Evolutionary conservation across 2,888 invertebrate species (phyloP), one percentile per base, ranked within the genome.

Genomic region (Meliscaeva auricollis): DNA sequence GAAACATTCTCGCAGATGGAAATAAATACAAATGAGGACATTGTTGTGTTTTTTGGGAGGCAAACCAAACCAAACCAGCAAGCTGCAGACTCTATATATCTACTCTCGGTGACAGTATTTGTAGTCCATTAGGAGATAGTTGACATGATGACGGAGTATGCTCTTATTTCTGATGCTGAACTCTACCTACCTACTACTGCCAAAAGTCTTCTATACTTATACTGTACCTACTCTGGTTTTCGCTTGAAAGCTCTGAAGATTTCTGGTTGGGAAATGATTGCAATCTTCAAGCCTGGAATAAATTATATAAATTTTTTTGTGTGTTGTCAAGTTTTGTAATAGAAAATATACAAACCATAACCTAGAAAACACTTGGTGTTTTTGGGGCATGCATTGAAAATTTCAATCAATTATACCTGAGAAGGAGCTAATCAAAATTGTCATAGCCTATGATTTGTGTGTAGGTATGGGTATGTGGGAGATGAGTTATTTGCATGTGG

Each of bases 11-110:
- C 58, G 44, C 35, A 74, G 74, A 79, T 79, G 74, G 79, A 84
- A 84, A 84, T 84, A 84, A 84, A 84, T 75, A 84, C 83, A 84
- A 84, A 84, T 84, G 79, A 84, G 79, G 75, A 79, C 72, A 82
- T 82, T 76, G 64, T 75, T 70, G 62, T 62, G 68, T 41, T 76
- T 26, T 22, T 26, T 26, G 26, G 64, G 35, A n/a, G n/a, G n/a
- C n/a, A n/a, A n/a, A 46, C 38, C 11, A 17, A 20, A 35, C 26
- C 11, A 35, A 41, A 52, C 9, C 38, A 60, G 22, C 11, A 32
- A 20, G 30, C 15, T 32, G 30, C 20, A 46, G 30, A 46, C 22
- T 35, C 1, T 22, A 30, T 15, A 32, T 52, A 32, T 50, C 20
- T 58, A 60, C 48, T 56, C 66, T 74, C 50, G 56, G 58, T 58